Percentiles rank a stretch among this genome's conserved stretches.
These are phyloP conservation scores for Buceros bicornis DNA, from an alignment of 2,797 vertebrate species.

Conservation along the genomic window DNA sequence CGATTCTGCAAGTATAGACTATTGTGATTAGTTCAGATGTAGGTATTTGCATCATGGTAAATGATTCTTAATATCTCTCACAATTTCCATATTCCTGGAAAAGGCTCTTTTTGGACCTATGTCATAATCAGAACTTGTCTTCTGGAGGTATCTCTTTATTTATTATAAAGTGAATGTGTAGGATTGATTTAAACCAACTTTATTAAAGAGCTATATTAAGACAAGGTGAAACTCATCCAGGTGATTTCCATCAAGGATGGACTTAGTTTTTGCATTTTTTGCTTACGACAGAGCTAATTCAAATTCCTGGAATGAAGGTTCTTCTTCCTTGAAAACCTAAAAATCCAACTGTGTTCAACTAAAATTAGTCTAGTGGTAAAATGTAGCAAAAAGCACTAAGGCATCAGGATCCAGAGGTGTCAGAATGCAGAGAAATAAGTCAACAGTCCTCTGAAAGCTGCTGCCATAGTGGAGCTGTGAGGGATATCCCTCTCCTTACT, in stretches of 20 bases:
- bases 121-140: background rate
- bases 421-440: background rate
- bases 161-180: background rate
- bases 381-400: background rate
- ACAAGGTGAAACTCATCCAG: background rate
- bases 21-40: background rate
- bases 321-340: background rate
- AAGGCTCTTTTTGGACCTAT: background rate
- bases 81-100: background rate
- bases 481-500: background rate
- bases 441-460: background rate
- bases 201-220: background rate
- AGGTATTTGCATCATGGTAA: background rate
- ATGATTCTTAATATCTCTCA: background rate
- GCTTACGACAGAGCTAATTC: background rate
- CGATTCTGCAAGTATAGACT: rapidly evolving
- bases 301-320: background rate
- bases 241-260: background rate
- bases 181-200: background rate
- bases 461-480: background rate
- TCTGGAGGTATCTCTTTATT: background rate
- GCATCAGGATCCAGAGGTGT: background rate
- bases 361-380: background rate
- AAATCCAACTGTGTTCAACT: background rate
- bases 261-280: background rate